A percentile compares a stretch with the other conserved stretches of the same genome.
Evolutionary conservation across 2,888 invertebrate species (phyloP).

Genomic region (Acleris cristana): DNA sequence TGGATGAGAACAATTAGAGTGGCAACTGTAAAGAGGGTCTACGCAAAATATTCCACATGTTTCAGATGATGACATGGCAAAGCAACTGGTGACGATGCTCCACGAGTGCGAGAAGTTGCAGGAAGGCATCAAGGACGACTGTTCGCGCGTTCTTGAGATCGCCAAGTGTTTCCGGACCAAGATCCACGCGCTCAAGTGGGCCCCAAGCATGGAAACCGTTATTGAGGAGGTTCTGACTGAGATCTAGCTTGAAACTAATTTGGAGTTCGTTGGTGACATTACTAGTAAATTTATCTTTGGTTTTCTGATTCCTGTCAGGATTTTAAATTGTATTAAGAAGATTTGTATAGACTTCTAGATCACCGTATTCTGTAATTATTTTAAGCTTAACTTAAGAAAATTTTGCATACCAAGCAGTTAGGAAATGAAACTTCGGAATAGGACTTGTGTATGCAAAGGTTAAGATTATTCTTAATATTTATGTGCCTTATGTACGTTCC

Average conservation of each 20-base stretch:
- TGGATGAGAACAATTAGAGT: too few species aligned
- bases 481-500: too few species aligned
- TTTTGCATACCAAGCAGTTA: too few species aligned
- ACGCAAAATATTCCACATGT: not conserved
- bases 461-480: too few species aligned
- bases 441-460: too few species aligned
- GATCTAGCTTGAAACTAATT: not conserved
- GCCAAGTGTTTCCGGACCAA: constrained; percentile 72
- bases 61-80: constrained; percentile 65
- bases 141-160: constrained; percentile 57
- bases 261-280: not conserved
- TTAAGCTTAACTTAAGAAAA: too few species aligned
- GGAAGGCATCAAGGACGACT: constrained; percentile 52
- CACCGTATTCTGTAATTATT: too few species aligned
- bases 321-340: too few species aligned
- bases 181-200: constrained; percentile 73
- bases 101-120: constrained; percentile 62
- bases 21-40: too few species aligned
- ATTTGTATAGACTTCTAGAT: too few species aligned
- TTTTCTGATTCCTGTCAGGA: too few species aligned
- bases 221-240: constrained; percentile 59
- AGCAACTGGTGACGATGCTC: constrained; percentile 61
- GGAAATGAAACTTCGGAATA: too few species aligned
- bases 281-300: not conserved
- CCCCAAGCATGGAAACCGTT: constrained; percentile 65